Percentiles rank a stretch among this genome's conserved stretches.
phyloP scores from a whole-genome alignment of 2,113 vertebrate species.

The Callionymus lyra region DNA sequence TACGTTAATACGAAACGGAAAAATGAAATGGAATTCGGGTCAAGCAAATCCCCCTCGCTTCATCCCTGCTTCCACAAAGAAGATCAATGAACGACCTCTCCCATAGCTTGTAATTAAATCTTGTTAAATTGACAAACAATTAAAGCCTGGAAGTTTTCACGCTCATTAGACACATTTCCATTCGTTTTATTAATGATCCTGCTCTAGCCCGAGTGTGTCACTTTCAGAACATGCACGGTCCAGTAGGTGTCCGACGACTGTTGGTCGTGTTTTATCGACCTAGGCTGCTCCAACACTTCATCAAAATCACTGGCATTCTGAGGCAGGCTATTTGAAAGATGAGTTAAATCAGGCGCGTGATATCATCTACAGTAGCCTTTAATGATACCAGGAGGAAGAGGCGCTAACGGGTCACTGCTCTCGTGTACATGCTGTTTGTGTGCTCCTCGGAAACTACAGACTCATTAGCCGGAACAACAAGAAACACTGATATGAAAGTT shows the following conservation, averaged over 20 bases:
- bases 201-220: not conserved
- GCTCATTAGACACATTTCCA: not conserved
- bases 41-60: too few relatives aligned
- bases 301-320: constrained; percentile 36
- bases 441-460: not conserved
- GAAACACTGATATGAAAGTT: too few relatives aligned
- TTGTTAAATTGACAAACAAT: not conserved
- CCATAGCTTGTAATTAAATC: not conserved
- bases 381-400: constrained; percentile 11
- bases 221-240: not conserved
- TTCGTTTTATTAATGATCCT: not conserved
- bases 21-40: too few relatives aligned
- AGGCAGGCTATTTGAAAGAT: constrained; percentile 42
- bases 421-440: not conserved
- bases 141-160: not conserved
- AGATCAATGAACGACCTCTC: too few relatives aligned
- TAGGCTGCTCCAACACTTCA: constrained; percentile 20
- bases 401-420: too few relatives aligned
- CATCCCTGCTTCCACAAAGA: too few relatives aligned
- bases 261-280: constrained; percentile 20
- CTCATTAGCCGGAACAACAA: too few relatives aligned
- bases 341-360: constrained; percentile 32
- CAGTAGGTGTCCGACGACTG: not conserved
- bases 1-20: too few relatives aligned
- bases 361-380: constrained; percentile 21